Base-by-base conservation (phyloP, 2,888 invertebrate genomes). In the Lysandra coridon region DNA sequence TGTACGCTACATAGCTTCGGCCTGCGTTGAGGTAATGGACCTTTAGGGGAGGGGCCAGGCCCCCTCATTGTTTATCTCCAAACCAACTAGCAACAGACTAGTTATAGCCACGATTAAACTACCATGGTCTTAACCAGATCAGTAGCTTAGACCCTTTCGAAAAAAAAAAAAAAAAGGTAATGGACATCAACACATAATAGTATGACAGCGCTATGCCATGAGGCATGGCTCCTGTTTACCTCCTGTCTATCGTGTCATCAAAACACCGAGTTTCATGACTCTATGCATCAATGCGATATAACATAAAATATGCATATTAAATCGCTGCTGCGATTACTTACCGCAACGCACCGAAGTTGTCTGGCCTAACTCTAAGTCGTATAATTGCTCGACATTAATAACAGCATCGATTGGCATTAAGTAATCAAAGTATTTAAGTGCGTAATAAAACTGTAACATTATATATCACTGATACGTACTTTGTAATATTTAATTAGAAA, bases 351-450 rank as follows among this genome's bases (percentile, higher is more conserved):
- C 17, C 4, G 14, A 3, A 57, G 57, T 1, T 57, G 17, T 14
- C 2, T 17, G 57, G 57, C 57, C 57, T 57, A 17, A 3, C 49
- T 49, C 6, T 84, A 85, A 53, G 44, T 83, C 86, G 85, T 74
- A 86, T 86, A 88, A 87, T 86, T 89, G 85, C 87, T 30, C 44
- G 53, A 53, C 76, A 33, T 76, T 53, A 75, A 53, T 57, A 53
- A 69, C 69, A 6, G 49, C 17, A 76, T 76, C 76, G 57, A 76
- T 76, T 17, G 14, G 33, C 69, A 69, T 69, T 69, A 33, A 69
- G 69, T 69, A 69, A 69, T 69, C 69, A 69, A 14, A 33, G 33
- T 37, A 69, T 69, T 69, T 69, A 14, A 69, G 69, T 69, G 69
- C 69, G 17, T 69, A 33, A 69, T 69, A 69, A 37, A 69, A 69